Conservation (phyloP, 1,140 invertebrate genomes). For the Eueides isabella region DNA sequence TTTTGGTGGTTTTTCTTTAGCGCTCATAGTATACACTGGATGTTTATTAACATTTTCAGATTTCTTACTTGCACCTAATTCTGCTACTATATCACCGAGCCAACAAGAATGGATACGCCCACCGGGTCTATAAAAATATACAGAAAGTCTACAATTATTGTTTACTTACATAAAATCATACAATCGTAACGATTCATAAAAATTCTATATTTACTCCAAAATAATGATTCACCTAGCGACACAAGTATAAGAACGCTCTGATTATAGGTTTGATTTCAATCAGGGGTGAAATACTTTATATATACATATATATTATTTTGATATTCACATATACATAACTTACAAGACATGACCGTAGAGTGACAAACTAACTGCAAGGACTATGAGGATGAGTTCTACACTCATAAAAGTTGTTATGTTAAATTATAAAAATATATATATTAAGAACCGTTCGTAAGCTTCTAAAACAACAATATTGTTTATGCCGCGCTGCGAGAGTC, state of each 20-base stretch:
- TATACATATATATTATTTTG: too few relatives aligned
- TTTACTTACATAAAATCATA: not conserved
- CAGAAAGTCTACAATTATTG: not conserved
- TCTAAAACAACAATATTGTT: constrained; percentile 86
- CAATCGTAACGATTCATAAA: too few relatives aligned
- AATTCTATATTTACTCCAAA: too few relatives aligned
- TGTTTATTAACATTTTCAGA: constrained; percentile 82
- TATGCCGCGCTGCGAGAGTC: constrained; percentile 84
- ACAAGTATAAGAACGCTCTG: too few relatives aligned
- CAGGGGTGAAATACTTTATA: too few relatives aligned
- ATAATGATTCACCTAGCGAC: too few relatives aligned
- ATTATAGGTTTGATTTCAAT: too few relatives aligned
- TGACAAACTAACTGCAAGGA: too few relatives aligned
- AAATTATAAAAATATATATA: too few relatives aligned
- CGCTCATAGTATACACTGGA: constrained; percentile 84
- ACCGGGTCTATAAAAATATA: constrained; percentile 70
- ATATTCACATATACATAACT: too few relatives aligned
- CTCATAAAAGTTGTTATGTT: not conserved
- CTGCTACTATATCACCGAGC: constrained; percentile 86
- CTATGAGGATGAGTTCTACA: too few relatives aligned
- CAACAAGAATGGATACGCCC: constrained; percentile 87
- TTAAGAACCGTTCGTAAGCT: constrained; percentile 85
- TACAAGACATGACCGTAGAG: too few relatives aligned
- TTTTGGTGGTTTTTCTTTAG: constrained; percentile 83
- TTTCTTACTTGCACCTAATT: constrained; percentile 85